These are phyloP conservation scores for Pantherophis alleghaniensis DNA, from an alignment of 2,797 vertebrate species.

Conservation along the genomic window DNA sequence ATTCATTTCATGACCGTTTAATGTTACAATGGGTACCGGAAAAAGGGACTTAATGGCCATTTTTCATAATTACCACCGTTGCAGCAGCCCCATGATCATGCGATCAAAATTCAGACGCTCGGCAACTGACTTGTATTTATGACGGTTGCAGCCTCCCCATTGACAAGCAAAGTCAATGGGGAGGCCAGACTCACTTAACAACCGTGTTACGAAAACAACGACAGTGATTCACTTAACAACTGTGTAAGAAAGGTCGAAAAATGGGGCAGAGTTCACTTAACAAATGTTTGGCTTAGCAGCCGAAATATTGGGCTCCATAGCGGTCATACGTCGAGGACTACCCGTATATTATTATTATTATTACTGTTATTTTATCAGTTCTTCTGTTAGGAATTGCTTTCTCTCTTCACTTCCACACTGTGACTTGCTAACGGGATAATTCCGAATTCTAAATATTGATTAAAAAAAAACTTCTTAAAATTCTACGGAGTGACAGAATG, in stretches of 20 bases:
- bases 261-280: not conserved
- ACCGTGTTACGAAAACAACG: not conserved
- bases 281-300: not conserved
- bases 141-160: not conserved
- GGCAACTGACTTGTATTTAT: not conserved
- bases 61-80: not conserved
- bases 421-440: not conserved
- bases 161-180: too few species aligned
- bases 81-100: rapidly evolving
- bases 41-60: not conserved
- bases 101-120: not conserved
- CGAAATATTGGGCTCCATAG: not conserved
- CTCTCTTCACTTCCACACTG: constrained; percentile 2
- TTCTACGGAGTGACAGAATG: too few species aligned
- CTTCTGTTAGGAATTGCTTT: constrained; percentile 29
- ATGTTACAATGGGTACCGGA: not conserved
- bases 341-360: not conserved
- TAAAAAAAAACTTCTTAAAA: not conserved
- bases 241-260: not conserved
- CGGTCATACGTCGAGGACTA: not conserved
- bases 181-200: not conserved
- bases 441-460: not conserved
- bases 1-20: not conserved
- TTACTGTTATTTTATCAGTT: not conserved
- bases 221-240: not conserved